Conservation (phyloP, 2,888 invertebrate genomes). For the Abrostola tripartita region DNA sequence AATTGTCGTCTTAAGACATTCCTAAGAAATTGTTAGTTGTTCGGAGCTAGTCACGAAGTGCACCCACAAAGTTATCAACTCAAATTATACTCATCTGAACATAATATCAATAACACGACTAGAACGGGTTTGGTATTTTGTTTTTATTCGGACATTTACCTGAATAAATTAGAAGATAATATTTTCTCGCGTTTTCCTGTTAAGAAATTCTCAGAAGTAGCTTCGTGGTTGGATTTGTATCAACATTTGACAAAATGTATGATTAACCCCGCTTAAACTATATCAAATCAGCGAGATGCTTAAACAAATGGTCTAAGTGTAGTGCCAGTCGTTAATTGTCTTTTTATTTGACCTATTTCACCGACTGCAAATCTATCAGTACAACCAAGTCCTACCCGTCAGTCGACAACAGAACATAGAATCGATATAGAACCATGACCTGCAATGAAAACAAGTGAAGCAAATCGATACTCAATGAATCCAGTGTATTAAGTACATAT, state of each 20-base stretch:
- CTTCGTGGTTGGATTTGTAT: too few species aligned
- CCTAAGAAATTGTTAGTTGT: constrained; percentile 34
- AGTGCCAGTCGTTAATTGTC: too few species aligned
- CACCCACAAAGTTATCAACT: background rate
- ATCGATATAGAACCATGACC: constrained; percentile 12
- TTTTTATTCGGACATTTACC: too few species aligned
- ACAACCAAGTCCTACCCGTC: background rate
- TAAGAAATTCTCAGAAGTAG: too few species aligned
- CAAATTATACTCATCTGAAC: background rate
- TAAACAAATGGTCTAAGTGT: too few species aligned
- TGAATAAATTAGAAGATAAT: too few species aligned
- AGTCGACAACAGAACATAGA: background rate
- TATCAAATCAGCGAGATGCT: too few species aligned
- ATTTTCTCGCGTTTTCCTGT: too few species aligned
- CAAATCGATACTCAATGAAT: constrained; percentile 33
- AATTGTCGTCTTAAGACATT: constrained; percentile 35
- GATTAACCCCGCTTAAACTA: too few species aligned
- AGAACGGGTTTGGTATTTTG: too few species aligned
- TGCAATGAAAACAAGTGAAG: constrained; percentile 26
- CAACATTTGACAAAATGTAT: too few species aligned
- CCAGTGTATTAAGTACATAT: constrained; percentile 7
- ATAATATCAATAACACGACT: too few species aligned
- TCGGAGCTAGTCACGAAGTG: constrained; percentile 26
- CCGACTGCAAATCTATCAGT: background rate
- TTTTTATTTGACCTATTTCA: background rate